Base-by-base conservation (phyloP, 2,113 vertebrate species). In the Anser cygnoides region DNA sequence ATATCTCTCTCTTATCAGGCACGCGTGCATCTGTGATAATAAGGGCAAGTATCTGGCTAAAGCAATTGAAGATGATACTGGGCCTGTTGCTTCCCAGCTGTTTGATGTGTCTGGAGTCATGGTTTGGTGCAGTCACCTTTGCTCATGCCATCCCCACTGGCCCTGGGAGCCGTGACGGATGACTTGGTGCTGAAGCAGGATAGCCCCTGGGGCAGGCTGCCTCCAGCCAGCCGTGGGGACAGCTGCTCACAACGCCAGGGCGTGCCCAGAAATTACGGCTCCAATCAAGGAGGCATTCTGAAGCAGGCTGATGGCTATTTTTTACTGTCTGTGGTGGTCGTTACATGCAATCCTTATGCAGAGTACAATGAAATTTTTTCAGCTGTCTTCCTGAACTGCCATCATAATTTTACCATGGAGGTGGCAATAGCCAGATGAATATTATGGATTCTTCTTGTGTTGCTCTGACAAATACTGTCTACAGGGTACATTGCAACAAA, bases 391-490 rank as follows among this genome's bases (percentile, higher is more conserved):
- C 44, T 62, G 44, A 67, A 33, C 77, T 44, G 44, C 57, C 83
- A 29, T 22, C 0, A 0, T 41, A 41, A 33, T 52, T 37, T 35
- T 66, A 15, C 23, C 23, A 16, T 3, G 22, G 80, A 81, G 26
- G 52, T 8, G 50, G 75, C 75, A 73, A 21, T n/a, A 84, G n/a
- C 59, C 17, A 3, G 72, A 11, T 55, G 81, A 74, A 59, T 77
- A 39, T 96, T 92, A 82, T 4, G 54, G 71, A 91, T 96, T 91
- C 87, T 66, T 89, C 66, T 70, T 74, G 84, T 76, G 44, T 84
- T 82, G 63, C 77, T 94, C 74, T 87, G 84, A 93, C 85, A 92
- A 95, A 80, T 76, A 52, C 63, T 87, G 91, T 95, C 94, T 93
- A 96, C 89, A 73, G 91, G 92, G 91, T 92, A 77, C 11, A 14